Evolutionary conservation across 2,888 invertebrate species (phyloP).

Genomic region (Ceramica pisi): DNA sequence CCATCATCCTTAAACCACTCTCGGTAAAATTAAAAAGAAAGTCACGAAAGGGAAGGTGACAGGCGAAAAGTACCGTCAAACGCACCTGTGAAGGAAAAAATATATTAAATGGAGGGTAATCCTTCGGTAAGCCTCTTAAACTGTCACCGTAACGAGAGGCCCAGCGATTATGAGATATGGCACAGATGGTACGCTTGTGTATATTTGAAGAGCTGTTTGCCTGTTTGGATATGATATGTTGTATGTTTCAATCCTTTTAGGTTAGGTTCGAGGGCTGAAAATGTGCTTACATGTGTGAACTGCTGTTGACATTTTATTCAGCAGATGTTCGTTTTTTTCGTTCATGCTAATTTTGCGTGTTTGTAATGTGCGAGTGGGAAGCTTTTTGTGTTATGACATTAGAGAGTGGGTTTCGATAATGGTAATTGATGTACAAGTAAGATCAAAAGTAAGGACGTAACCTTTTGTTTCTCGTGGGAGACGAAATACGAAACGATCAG

Average conservation of each 20-base stretch:
- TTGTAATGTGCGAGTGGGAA: constrained; percentile 3
- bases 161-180: constrained; percentile 75
- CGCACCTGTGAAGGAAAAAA: constrained; percentile 73
- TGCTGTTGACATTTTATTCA: constrained; percentile 21
- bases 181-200: constrained; percentile 68
- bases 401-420: constrained; percentile 11
- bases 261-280: constrained; percentile 27
- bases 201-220: constrained; percentile 63
- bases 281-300: constrained; percentile 31
- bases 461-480: background rate
- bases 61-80: constrained; percentile 69
- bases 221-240: constrained; percentile 56
- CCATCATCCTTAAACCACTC: constrained; percentile 70
- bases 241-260: constrained; percentile 61
- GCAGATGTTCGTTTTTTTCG: constrained; percentile 13
- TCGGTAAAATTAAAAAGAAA: constrained; percentile 73
- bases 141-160: constrained; percentile 75
- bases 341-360: constrained; percentile 4
- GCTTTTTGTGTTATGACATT: constrained; percentile 1
- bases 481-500: no score
- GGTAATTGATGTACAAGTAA: constrained; percentile 4
- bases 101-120: constrained; percentile 80
- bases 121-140: constrained; percentile 79
- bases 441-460: background rate
- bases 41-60: constrained; percentile 70